phyloP scores from a whole-genome alignment of 2,113 vertebrate genomes.

The Pituophis catenifer region DNA sequence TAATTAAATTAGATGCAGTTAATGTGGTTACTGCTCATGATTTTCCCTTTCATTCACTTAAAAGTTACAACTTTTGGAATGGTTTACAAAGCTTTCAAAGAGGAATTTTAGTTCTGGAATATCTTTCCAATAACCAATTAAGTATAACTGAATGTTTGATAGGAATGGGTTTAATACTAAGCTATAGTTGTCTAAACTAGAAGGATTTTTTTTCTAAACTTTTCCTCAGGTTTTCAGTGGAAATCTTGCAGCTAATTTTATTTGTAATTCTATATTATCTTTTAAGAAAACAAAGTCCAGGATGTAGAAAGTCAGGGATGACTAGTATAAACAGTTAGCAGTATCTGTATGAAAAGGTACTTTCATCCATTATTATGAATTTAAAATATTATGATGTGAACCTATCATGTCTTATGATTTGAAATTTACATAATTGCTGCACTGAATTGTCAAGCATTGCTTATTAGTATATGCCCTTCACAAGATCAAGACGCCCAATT shows the following conservation, averaged over 20 bases:
- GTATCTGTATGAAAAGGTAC: background rate
- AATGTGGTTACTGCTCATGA: background rate
- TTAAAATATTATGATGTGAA: background rate
- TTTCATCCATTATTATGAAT: background rate
- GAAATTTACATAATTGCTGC: constrained; percentile 24
- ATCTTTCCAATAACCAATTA: background rate
- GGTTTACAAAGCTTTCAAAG: background rate
- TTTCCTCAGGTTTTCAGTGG: background rate
- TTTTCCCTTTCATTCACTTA: background rate
- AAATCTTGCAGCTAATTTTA: background rate
- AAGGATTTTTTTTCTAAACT: background rate
- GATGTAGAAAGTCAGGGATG: background rate
- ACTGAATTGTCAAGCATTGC: constrained; percentile 47
- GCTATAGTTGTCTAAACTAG: background rate
- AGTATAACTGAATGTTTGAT: background rate
- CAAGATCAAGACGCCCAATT: constrained; percentile 51
- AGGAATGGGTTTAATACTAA: background rate
- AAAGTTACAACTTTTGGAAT: background rate
- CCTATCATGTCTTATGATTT: background rate
- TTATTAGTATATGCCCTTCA: constrained; percentile 43
- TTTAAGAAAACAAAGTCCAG: background rate
- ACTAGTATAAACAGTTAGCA: background rate
- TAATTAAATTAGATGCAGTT: background rate
- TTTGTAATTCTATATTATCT: background rate
- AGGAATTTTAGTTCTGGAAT: background rate